Evolutionary conservation across 2,888 invertebrate genomes (phyloP), one percentile per base, ranked within the genome.

Genomic region (Salticus scenicus): DNA sequence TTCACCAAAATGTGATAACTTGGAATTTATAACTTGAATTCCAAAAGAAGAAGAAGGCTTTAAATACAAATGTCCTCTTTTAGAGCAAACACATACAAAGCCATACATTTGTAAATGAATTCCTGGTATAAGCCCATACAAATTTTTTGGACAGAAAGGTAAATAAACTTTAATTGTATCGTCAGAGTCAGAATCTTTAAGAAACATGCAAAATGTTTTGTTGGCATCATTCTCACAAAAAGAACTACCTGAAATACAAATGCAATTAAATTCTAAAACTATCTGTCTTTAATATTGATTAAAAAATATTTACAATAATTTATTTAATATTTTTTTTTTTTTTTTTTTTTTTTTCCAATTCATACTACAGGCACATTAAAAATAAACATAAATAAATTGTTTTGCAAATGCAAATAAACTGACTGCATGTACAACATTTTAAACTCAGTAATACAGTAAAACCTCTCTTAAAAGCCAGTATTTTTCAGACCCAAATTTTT

Each of bases 21-120:
- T 1, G 1, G 57, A 24, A 24, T 24, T 57, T 57, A 24, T 17
- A 30, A 42, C 30, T 64, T 42, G 28, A 14, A 81, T 63, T 0
- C 47, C 69, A 75, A 81, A 81, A 5, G 24, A 30, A 31, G 74
- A 42, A 24, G 70, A 57, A 28, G 81, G 57, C 27, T 42, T 74
- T 12, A 81, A 37, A 41, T 81, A 81, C 14, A 81, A 70, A 42
- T 69, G 57, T 1, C 81, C 70, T 2, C 57, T 81, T 42, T 81
- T 67, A 24, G 81, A 81, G 37, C 63, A 42, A 63, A 75, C 12
- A 31, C 81, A 81, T 5, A 33, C 12, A 70, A 81, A 81, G 30
- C 81, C 81, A 70, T 47, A 63, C 17, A 81, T 27, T n/a, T 81
- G 69, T 17, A 81, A 31, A 24, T 37, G 0, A 30, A 57, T 17